phyloP scores from a whole-genome alignment of 2,113 vertebrate species.

The Oncorhynchus gorbuscha region DNA sequence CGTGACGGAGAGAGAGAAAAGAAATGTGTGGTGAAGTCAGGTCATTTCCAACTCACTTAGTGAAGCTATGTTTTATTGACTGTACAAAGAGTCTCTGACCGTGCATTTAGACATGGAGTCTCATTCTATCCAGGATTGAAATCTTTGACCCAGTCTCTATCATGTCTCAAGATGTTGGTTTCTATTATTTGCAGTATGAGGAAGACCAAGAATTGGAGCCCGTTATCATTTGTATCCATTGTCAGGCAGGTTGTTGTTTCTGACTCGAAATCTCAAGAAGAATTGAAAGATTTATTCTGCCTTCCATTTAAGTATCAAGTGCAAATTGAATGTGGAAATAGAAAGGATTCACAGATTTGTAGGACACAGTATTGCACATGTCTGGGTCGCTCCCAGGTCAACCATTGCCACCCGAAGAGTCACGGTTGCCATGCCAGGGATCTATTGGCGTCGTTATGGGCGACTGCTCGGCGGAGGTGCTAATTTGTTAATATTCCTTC shows the following conservation, averaged over 20 bases:
- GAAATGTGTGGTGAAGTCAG: not conserved
- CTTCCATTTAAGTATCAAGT: too few species aligned
- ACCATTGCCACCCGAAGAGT: slow-evolving; percentile 15
- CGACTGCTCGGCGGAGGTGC: slow-evolving; percentile 54
- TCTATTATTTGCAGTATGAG: too few species aligned
- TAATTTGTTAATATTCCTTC: slow-evolving; percentile 74
- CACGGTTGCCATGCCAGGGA: slow-evolving; percentile 7
- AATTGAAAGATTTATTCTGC: too few species aligned
- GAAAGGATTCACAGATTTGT: too few species aligned
- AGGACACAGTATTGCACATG: not conserved
- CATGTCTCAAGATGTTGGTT: not conserved
- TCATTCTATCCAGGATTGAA: not conserved
- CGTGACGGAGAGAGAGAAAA: not conserved
- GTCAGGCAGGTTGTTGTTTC: too few species aligned
- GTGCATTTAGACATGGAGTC: not conserved
- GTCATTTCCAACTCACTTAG: not conserved
- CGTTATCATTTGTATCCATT: not conserved
- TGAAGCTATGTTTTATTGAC: not conserved
- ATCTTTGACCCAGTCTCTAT: not conserved
- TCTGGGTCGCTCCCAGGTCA: slow-evolving; percentile 26
- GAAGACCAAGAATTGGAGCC: too few species aligned
- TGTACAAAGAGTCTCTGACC: not conserved
- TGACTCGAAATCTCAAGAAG: too few species aligned
- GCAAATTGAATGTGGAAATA: too few species aligned
- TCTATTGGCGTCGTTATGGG: slow-evolving; percentile 18